Evolutionary conservation across 2,113 vertebrate species (phyloP).

Genomic region (Cottus gobio): DNA sequence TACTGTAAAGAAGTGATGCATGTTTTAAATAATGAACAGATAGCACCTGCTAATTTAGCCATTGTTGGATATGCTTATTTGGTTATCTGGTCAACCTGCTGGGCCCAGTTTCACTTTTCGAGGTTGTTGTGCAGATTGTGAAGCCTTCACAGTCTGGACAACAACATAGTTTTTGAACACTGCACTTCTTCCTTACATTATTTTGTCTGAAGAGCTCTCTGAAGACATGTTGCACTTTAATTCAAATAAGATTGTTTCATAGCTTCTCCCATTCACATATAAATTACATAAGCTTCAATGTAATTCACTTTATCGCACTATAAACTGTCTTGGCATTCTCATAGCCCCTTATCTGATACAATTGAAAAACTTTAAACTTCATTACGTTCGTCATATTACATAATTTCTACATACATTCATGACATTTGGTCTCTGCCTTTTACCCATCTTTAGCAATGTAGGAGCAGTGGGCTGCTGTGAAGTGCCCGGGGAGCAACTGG

Average conservation of each 20-base stretch:
- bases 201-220: not conserved
- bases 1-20: not conserved
- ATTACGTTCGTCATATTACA: no score
- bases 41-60: not conserved
- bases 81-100: not conserved
- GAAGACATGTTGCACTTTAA: conserved; percentile 14
- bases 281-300: conserved; percentile 39
- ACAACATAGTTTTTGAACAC: not conserved
- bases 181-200: not conserved
- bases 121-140: not conserved
- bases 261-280: conserved; percentile 29
- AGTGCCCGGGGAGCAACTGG: no score
- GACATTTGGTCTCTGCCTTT: no score
- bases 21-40: not conserved
- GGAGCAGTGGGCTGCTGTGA: no score
- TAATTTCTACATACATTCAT: no score
- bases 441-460: no score
- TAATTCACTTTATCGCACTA: conserved; percentile 44
- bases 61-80: not conserved
- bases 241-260: conserved; percentile 16
- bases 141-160: no score
- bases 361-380: no score
- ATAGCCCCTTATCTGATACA: conserved; percentile 33
- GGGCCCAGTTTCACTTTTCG: not conserved
- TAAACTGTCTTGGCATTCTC: conserved; percentile 28